phyloP scores from a whole-genome alignment of 2,888 invertebrate genomes.

The Apodemia hepburni region DNA sequence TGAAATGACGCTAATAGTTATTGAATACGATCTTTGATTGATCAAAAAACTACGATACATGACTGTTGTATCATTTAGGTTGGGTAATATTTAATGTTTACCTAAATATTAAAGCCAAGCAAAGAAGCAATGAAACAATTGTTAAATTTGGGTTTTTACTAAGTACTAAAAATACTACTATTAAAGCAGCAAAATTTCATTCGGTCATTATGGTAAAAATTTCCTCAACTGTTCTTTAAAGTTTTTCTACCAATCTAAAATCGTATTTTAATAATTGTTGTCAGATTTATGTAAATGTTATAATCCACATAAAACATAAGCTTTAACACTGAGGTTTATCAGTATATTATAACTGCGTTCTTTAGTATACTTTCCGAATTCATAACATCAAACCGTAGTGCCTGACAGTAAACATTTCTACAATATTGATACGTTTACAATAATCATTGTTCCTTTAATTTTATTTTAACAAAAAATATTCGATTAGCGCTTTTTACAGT shows the following conservation, averaged over 20 bases:
- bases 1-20: neutral
- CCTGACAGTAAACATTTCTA: slow-evolving; percentile 15
- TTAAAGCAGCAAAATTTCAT: no score
- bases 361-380: slow-evolving; percentile 1
- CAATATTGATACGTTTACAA: slow-evolving; percentile 26
- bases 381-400: slow-evolving; percentile 17
- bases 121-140: neutral
- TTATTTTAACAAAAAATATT: slow-evolving; percentile 20
- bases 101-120: no score
- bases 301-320: neutral
- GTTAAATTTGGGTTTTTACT: neutral
- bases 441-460: slow-evolving; percentile 30
- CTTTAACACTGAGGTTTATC: neutral
- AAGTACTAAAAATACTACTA: neutral
- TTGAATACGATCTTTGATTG: neutral
- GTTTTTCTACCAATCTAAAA: neutral
- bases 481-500: slow-evolving; percentile 3
- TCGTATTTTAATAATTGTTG: neutral
- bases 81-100: no score
- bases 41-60: neutral
- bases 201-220: no score
- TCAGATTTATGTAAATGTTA: neutral
- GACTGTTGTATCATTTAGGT: neutral
- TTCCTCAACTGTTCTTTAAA: no score
- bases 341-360: neutral